These are phyloP conservation scores for Apantesis nais DNA, from an alignment of 2,888 invertebrate species.

Conservation along the genomic window DNA sequence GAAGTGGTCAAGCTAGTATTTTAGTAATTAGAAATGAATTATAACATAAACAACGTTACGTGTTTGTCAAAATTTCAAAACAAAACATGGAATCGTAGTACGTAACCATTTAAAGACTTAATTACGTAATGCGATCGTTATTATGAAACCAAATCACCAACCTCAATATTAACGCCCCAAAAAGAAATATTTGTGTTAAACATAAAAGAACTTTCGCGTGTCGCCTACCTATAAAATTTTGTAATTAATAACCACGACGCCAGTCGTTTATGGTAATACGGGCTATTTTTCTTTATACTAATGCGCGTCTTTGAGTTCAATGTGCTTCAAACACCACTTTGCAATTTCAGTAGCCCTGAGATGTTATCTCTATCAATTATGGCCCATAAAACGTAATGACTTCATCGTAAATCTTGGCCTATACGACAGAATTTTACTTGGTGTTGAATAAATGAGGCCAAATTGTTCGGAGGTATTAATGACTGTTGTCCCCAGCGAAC, in stretches of 20 bases:
- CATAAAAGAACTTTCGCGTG: slow-evolving; percentile 71
- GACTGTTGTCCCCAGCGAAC: slow-evolving; percentile 59
- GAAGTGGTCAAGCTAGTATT: neutral
- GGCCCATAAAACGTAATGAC: slow-evolving; percentile 84
- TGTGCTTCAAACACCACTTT: slow-evolving; percentile 76
- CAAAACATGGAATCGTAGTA: slow-evolving; percentile 22
- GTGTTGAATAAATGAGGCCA: slow-evolving; percentile 81
- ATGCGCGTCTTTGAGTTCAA: slow-evolving; percentile 76
- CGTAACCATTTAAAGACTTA: slow-evolving; percentile 45
- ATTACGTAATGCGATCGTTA: slow-evolving; percentile 44
- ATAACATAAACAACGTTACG: slow-evolving; percentile 16
- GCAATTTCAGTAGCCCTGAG: slow-evolving; percentile 79
- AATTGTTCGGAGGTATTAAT: slow-evolving; percentile 72
- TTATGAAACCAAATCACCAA: slow-evolving; percentile 47
- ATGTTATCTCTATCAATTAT: slow-evolving; percentile 84
- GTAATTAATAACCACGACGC: slow-evolving; percentile 80
- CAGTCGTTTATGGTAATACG: slow-evolving; percentile 76
- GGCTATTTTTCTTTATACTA: slow-evolving; percentile 78
- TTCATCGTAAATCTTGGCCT: slow-evolving; percentile 83
- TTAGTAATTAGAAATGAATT: slow-evolving; percentile 19
- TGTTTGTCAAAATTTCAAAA: slow-evolving; percentile 18
- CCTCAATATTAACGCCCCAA: slow-evolving; percentile 50
- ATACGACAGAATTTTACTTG: slow-evolving; percentile 81
- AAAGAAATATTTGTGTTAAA: slow-evolving; percentile 63
- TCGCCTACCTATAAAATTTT: slow-evolving; percentile 69